Evolutionary conservation across 2,113 vertebrate species (phyloP), one percentile per base, ranked within the genome.

Genomic region (Corythornis madagascariensis): DNA sequence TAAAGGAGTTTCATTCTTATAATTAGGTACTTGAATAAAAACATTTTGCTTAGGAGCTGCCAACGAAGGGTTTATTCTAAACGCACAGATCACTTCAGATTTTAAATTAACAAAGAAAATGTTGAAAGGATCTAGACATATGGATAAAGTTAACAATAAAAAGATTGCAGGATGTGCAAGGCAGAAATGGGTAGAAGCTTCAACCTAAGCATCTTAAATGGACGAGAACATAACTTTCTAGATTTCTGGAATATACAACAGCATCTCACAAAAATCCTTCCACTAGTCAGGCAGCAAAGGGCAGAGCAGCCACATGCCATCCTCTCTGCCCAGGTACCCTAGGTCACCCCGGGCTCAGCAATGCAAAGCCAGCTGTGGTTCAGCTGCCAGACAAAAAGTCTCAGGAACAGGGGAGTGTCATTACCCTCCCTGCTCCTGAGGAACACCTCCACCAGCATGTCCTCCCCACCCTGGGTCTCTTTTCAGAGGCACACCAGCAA

Each of bases 271-370:
- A 28, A 78, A 42, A 48, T 42, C 17, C 29, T 67, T 45, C 31
- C 25, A 17, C 16, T 13, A 57, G 33, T 60, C 3, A 1, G 35
- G 4, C 38, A 59, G 20, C 0, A 0, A 59, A 43, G 31, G 43
- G 77, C 52, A 83, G 42, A 43, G 2, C 2, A n/a, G 28, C 22
- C 74, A 4, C 53, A 29, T 31, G 31, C 10, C 11, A 17, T 59
- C 66, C 48, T 33, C 65, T 16, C 10, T 69, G 33, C 60, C 53
- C 71, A 10, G 1, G 45, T 19, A 12, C 31, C 19, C 24, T 52
- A 16, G 43, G 33, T 33, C 33, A 70, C 55, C 45, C 50, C 10
- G 42, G n/a, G 16, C 28, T 77, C 69, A 60, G 28, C 57, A 67
- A 35, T 13, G 43, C 56, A 38, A 19, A 73, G 33, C 0, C 13